phyloP scores from a whole-genome alignment of 2,113 vertebrate species.

The Hippocampus comes region DNA sequence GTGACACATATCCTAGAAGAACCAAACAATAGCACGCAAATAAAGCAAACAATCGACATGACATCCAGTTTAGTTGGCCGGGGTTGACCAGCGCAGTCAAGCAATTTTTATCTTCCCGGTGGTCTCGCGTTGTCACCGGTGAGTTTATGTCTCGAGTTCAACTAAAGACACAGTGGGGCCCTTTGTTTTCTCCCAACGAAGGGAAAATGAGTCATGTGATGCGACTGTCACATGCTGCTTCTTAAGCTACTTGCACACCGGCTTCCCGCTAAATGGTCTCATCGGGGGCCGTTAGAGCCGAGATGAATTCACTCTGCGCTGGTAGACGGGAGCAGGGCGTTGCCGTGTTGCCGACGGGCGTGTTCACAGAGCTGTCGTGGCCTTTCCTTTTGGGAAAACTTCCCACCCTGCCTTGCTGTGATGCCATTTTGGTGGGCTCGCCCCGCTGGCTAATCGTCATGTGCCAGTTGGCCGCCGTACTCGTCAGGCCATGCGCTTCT shows the following conservation, averaged over 20 bases:
- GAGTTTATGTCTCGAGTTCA: background rate
- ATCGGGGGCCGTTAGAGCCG: background rate
- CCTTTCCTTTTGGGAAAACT: background rate
- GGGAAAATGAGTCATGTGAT: background rate
- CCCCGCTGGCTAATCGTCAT: too few relatives aligned
- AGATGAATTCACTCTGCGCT: background rate
- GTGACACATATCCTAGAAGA: too few relatives aligned
- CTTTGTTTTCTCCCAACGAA: slow-evolving; percentile 1
- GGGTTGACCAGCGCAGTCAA: too few relatives aligned
- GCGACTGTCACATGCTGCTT: background rate
- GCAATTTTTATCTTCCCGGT: background rate
- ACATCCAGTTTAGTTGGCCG: too few relatives aligned
- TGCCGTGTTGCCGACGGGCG: background rate
- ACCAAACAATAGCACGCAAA: too few relatives aligned
- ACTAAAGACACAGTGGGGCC: background rate
- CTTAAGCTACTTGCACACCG: background rate
- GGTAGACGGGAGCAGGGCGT: background rate
- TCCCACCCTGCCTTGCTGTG: too few relatives aligned
- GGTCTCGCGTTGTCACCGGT: background rate
- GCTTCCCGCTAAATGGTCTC: background rate
- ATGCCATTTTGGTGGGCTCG: too few relatives aligned
- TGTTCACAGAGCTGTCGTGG: background rate
- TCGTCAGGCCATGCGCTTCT: too few relatives aligned
- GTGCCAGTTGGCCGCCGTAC: too few relatives aligned
- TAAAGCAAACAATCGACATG: too few relatives aligned